Conservation (phyloP, 2,113 vertebrate genomes). For the Dasyurus viverrinus region DNA sequence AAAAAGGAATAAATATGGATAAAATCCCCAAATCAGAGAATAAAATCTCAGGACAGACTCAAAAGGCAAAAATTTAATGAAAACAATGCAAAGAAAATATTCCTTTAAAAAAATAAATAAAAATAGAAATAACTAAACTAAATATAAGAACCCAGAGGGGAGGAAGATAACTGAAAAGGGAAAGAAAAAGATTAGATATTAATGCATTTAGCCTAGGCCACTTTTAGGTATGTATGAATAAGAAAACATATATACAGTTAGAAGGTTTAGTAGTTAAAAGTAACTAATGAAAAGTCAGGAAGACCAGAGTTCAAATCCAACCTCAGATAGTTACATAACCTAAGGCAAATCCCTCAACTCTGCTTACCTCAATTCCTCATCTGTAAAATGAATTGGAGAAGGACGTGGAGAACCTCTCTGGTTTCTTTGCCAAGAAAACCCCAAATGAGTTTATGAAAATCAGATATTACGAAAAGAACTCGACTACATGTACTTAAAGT, state of each 20-base stretch:
- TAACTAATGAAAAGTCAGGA: neutral
- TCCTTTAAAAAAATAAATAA: neutral
- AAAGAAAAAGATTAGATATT: neutral
- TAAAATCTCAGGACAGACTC: neutral
- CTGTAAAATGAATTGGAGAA: neutral
- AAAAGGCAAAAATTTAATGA: neutral
- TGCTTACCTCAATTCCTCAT: neutral
- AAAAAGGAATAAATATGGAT: neutral
- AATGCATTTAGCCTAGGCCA: neutral
- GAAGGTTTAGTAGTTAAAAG: neutral
- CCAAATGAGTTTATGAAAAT: no score
- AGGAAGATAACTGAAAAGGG: neutral
- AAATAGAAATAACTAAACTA: neutral
- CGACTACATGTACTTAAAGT: no score
- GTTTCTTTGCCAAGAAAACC: neutral
- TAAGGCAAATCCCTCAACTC: neutral
- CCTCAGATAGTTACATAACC: neutral
- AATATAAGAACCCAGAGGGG: neutral
- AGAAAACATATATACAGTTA: neutral
- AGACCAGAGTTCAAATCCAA: neutral
- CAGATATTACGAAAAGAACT: no score
- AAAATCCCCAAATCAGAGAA: neutral
- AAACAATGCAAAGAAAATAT: neutral
- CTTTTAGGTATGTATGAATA: neutral
- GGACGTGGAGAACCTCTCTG: neutral